Evolutionary conservation across 2,888 invertebrate species (phyloP).

Genomic region (Drosophila mercatorum): DNA sequence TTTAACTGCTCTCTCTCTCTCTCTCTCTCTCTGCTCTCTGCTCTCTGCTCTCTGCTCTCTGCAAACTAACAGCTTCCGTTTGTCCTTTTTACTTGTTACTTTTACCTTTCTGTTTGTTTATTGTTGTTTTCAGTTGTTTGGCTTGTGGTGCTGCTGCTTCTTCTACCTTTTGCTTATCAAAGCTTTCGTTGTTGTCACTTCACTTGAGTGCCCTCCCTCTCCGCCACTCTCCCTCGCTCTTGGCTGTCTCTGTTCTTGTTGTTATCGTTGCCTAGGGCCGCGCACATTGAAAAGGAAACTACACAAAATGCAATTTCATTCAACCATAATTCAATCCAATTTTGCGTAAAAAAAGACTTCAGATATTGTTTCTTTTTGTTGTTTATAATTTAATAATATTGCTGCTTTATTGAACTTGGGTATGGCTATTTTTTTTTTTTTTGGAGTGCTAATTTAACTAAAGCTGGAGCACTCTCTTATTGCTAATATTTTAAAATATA

Average conservation of each 20-base stretch:
- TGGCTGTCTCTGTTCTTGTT: constrained; percentile 25
- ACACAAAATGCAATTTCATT: constrained; percentile 54
- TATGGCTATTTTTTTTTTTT: background rate
- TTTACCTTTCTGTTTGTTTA: constrained; percentile 40
- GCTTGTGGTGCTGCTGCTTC: constrained; percentile 15
- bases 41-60: background rate
- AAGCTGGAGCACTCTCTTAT: background rate
- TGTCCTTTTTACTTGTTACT: constrained; percentile 51
- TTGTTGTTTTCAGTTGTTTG: constrained; percentile 28
- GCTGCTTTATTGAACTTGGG: background rate
- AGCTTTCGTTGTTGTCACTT: constrained; percentile 63
- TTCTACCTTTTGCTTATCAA: constrained; percentile 57
- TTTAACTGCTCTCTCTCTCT: constrained; percentile 2
- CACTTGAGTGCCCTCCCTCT: constrained; percentile 5
- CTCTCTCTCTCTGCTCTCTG: background rate
- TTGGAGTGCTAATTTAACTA: background rate
- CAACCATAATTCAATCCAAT: constrained; percentile 43
- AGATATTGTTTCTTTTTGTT: constrained; percentile 4
- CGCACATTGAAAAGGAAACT: constrained; percentile 58
- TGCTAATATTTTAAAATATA: too few relatives aligned
- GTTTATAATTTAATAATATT: constrained; percentile 1
- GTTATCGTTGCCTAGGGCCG: constrained; percentile 46
- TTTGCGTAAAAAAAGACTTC: background rate
- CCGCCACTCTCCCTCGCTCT: background rate
- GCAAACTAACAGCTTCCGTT: constrained; percentile 49